Conservation (phyloP, 2,797 vertebrate genomes). For the Eulemur albifrons region DNA sequence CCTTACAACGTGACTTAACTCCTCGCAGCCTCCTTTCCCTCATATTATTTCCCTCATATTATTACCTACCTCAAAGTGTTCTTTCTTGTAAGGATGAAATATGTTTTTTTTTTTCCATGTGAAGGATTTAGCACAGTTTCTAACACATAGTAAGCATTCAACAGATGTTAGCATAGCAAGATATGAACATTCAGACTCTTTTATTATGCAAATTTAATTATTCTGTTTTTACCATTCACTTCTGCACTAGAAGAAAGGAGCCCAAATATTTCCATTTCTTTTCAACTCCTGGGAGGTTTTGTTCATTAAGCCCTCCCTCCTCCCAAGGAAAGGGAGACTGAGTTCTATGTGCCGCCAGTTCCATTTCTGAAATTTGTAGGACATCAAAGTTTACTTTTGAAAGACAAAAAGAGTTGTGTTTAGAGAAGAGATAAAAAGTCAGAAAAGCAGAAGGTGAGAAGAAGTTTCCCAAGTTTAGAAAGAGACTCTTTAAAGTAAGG, state of each 20-base stretch:
- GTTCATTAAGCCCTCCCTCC: not conserved
- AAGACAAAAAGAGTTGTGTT: not conserved
- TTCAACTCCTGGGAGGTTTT: not conserved
- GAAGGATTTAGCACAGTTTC: not conserved
- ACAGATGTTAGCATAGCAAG: not conserved
- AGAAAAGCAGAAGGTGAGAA: not conserved
- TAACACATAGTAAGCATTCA: not conserved
- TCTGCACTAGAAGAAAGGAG: not conserved
- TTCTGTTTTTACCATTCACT: not conserved
- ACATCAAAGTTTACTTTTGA: not conserved
- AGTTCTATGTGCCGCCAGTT: not conserved
- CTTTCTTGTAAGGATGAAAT: not conserved
- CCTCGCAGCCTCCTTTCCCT: not conserved
- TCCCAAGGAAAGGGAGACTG: not conserved
- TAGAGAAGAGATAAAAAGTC: not conserved
- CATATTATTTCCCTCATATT: not conserved
- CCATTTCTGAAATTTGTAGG: not conserved
- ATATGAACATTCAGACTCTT: not conserved
- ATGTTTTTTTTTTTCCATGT: not conserved
- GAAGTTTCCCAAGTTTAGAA: not conserved
- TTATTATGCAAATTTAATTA: not conserved
- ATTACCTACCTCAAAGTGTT: not conserved
- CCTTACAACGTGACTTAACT: not conserved
- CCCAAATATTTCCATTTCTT: not conserved
- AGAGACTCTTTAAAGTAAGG: not conserved